A percentile compares a stretch with the other conserved stretches of the same genome.
Conservation (phyloP, 1,140 invertebrate species). For the Eupeodes corollae region DNA sequence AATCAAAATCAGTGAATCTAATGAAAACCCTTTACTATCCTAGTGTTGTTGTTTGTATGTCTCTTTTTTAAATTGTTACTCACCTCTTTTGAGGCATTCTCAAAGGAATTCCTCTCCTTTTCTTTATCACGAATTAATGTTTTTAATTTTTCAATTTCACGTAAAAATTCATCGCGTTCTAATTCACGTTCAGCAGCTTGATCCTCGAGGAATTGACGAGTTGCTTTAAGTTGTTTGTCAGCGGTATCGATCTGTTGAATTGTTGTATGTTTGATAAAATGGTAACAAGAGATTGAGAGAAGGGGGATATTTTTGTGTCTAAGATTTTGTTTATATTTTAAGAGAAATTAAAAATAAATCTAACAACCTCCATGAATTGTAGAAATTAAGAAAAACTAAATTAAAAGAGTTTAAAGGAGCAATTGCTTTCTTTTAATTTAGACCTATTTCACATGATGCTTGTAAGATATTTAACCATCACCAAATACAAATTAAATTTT, state of each 20-base stretch:
- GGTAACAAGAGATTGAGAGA: too few species aligned
- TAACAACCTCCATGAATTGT: too few species aligned
- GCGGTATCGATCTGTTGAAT: constrained; percentile 57
- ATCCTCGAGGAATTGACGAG: constrained; percentile 64
- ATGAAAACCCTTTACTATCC: too few species aligned
- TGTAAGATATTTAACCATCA: neutral
- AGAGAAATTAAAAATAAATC: too few species aligned
- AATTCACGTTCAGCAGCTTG: constrained; percentile 64
- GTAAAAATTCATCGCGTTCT: constrained; percentile 64
- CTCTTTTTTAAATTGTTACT: constrained; percentile 15
- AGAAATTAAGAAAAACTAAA: too few species aligned
- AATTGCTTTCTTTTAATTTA: too few species aligned
- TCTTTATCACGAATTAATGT: constrained; percentile 51
- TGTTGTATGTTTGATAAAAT: too few species aligned
- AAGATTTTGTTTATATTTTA: too few species aligned
- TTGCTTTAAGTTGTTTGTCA: constrained; percentile 63
- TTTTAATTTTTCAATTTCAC: constrained; percentile 47
- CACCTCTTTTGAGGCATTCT: constrained; percentile 44
- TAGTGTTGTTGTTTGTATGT: neutral
- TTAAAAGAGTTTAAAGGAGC: too few species aligned
- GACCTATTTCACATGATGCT: neutral
- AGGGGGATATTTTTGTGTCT: too few species aligned
- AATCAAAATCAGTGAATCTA: too few species aligned
- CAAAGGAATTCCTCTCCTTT: constrained; percentile 45
- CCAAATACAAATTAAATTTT: neutral